phyloP scores from a whole-genome alignment of 1,140 invertebrate genomes.

The Nasonia giraulti region DNA sequence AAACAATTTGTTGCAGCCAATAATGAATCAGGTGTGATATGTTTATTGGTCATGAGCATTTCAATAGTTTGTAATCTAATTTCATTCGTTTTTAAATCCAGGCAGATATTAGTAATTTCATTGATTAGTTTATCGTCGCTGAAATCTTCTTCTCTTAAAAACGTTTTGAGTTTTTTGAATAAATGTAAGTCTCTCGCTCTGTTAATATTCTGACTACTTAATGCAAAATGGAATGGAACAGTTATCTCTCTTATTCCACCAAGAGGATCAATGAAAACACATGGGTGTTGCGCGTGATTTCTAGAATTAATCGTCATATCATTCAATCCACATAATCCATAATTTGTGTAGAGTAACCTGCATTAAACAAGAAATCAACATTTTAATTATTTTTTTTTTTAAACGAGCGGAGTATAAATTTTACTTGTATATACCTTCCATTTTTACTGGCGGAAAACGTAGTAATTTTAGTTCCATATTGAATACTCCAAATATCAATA shows the following conservation, averaged over 20 bases:
- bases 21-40: slow-evolving; percentile 76
- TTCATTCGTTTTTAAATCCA: slow-evolving; percentile 84
- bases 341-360: slow-evolving; percentile 84
- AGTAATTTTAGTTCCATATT: slow-evolving; percentile 90
- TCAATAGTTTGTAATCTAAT: slow-evolving; percentile 83
- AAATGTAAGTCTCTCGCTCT: slow-evolving; percentile 90
- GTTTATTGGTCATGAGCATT: slow-evolving; percentile 80
- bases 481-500: slow-evolving; percentile 90
- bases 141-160: slow-evolving; percentile 77
- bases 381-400: neutral
- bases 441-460: slow-evolving; percentile 92
- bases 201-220: slow-evolving; percentile 91
- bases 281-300: slow-evolving; percentile 80
- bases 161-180: slow-evolving; percentile 84
- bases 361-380: neutral
- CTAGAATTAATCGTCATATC: slow-evolving; percentile 63
- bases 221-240: slow-evolving; percentile 92
- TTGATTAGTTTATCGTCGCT: slow-evolving; percentile 74
- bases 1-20: slow-evolving; percentile 75
- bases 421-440: slow-evolving; percentile 74
- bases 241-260: slow-evolving; percentile 86
- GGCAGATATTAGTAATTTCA: slow-evolving; percentile 74
- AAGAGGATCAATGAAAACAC: slow-evolving; percentile 87
- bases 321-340: slow-evolving; percentile 84
- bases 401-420: neutral